Evolutionary conservation across 2,888 invertebrate species (phyloP).

Genomic region (Horisme vitalbata): DNA sequence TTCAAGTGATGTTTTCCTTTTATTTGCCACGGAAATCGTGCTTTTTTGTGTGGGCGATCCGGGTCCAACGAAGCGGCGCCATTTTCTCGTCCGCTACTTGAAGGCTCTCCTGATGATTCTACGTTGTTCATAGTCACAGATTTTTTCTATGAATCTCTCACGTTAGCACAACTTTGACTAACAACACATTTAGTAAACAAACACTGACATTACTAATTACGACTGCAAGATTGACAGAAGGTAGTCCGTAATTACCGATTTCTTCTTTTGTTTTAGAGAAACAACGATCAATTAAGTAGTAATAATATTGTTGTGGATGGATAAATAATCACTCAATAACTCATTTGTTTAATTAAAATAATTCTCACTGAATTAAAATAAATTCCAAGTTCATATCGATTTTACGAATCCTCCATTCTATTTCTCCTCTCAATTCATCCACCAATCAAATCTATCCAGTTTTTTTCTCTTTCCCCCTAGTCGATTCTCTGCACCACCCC

Average conservation of each 20-base stretch:
- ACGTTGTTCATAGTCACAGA: conserved; percentile 72
- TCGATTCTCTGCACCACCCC: no score
- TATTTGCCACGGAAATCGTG: conserved; percentile 86
- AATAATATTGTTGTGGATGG: no score
- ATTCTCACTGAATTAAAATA: no score
- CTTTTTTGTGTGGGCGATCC: conserved; percentile 85
- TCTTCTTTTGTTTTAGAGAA: background rate
- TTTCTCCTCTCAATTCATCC: no score
- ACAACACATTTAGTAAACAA: conserved; percentile 79
- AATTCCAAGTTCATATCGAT: no score
- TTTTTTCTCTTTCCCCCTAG: no score
- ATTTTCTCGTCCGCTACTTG: conserved; percentile 78
- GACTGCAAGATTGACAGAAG: conserved; percentile 78
- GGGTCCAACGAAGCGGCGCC: conserved; percentile 74
- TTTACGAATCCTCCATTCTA: no score
- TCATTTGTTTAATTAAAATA: no score
- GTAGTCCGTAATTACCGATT: conserved; percentile 54
- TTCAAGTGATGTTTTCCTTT: conserved; percentile 85
- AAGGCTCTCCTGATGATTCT: conserved; percentile 68
- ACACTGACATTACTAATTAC: conserved; percentile 76
- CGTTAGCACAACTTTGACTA: no score
- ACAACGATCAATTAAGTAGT: background rate
- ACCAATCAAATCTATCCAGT: no score
- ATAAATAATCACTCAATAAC: no score
- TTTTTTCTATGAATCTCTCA: no score